Conservation (phyloP, 2,113 vertebrate species). For the Prunella fulvescens region DNA sequence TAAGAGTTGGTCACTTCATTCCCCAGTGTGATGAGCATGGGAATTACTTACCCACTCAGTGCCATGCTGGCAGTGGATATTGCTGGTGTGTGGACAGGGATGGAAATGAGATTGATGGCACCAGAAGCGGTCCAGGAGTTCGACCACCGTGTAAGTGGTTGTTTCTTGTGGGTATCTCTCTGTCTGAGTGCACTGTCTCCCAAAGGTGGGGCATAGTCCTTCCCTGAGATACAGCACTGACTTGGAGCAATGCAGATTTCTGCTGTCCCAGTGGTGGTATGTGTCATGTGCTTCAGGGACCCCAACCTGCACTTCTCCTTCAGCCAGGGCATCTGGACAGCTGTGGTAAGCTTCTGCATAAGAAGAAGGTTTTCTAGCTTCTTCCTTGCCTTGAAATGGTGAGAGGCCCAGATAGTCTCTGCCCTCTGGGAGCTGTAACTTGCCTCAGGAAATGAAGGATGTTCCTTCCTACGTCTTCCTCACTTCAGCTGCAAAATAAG, state of each 20-base stretch:
- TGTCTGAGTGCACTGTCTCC: background rate
- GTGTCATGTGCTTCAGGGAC: background rate
- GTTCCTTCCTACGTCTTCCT: background rate
- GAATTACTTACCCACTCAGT: constrained; percentile 83
- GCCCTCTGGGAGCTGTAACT: background rate
- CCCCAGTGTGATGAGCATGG: constrained; percentile 86
- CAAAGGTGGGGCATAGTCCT: background rate
- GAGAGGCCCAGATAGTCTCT: background rate
- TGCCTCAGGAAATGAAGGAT: background rate
- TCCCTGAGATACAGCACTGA: background rate
- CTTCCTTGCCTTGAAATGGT: background rate
- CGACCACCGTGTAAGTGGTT: constrained; percentile 84
- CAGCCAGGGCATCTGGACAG: background rate
- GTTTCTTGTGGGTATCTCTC: background rate
- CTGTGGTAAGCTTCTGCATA: background rate
- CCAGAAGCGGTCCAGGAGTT: constrained; percentile 73
- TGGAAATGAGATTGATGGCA: constrained; percentile 85
- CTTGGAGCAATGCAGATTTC: background rate
- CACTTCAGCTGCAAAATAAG: background rate
- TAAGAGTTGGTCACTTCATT: constrained; percentile 70
- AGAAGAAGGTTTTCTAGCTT: background rate
- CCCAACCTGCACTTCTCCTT: background rate
- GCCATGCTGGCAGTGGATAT: constrained; percentile 78
- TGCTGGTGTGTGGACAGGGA: constrained; percentile 91
- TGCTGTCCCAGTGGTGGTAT: background rate